A percentile compares a stretch with the other conserved stretches of the same genome.
These are phyloP conservation scores for Crotalus viridis DNA, from an alignment of 2,113 vertebrate genomes.

Conservation along the genomic window DNA sequence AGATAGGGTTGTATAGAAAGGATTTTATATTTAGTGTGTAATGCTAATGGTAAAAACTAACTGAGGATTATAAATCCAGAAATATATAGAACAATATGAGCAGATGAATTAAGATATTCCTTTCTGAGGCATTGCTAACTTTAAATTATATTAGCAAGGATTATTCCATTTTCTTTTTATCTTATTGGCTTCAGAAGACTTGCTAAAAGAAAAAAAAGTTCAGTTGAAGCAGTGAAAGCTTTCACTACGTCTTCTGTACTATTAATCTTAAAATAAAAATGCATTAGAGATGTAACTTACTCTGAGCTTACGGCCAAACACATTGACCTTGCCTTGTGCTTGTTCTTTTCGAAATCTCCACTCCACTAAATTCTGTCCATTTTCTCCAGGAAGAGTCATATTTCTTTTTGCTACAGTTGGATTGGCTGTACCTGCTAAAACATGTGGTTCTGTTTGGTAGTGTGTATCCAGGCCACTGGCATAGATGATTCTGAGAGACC, in stretches of 20 bases:
- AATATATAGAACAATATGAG: background rate
- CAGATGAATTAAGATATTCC: background rate
- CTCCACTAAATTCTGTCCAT: slow-evolving; percentile 93
- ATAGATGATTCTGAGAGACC: slow-evolving; percentile 89
- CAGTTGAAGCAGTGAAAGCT: background rate
- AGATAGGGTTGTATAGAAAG: background rate
- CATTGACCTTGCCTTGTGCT: slow-evolving; percentile 90
- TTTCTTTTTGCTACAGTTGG: slow-evolving; percentile 93
- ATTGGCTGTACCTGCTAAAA: slow-evolving; percentile 91
- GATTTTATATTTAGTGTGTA: background rate
- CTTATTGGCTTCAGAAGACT: background rate
- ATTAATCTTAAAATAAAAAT: slow-evolving; percentile 5
- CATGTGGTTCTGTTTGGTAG: slow-evolving; percentile 94
- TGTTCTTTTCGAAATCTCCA: slow-evolving; percentile 98
- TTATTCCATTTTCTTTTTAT: background rate
- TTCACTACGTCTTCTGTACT: background rate
- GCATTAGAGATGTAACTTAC: slow-evolving; percentile 65
- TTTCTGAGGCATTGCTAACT: background rate
- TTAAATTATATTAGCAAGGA: background rate
- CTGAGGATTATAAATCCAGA: background rate
- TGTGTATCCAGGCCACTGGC: slow-evolving; percentile 94
- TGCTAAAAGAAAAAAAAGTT: background rate
- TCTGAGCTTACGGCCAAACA: slow-evolving; percentile 95
- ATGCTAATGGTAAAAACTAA: background rate
- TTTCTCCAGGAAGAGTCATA: slow-evolving; percentile 93